Conservation (phyloP, 2,113 vertebrate species). For the Tor tambroides region DNA sequence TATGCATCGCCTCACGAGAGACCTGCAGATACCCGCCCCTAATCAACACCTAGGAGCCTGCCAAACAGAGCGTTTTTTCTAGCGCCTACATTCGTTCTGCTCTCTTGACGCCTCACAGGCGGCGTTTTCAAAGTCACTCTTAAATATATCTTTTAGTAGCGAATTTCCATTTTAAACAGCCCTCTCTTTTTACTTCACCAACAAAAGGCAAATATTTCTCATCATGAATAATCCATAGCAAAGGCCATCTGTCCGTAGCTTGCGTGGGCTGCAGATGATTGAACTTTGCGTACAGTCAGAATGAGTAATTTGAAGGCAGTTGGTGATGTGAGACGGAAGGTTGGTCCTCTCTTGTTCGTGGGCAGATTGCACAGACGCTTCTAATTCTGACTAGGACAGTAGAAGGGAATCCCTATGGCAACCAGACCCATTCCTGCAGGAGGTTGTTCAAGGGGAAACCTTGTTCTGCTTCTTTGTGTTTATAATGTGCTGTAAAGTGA, state of each 20-base stretch:
- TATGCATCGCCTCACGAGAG: constrained; percentile 7
- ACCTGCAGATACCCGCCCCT: neutral
- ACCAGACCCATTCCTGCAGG: constrained; percentile 23
- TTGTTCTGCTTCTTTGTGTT: constrained; percentile 15
- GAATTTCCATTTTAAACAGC: constrained; percentile 29
- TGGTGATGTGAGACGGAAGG: constrained; percentile 32
- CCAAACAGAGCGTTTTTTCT: neutral
- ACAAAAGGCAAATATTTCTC: constrained; percentile 33
- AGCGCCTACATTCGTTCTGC: constrained; percentile 1
- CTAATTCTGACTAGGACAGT: constrained; percentile 36
- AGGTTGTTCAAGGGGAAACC: constrained; percentile 21
- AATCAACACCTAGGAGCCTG: constrained; percentile 28
- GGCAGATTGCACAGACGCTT: constrained; percentile 26
- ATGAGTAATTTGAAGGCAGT: constrained; percentile 34
- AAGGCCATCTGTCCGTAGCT: constrained; percentile 17
- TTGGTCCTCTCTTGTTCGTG: constrained; percentile 46
- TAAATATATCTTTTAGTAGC: constrained; percentile 29
- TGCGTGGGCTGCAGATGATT: constrained; percentile 34
- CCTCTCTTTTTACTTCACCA: constrained; percentile 20
- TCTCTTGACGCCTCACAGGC: neutral
- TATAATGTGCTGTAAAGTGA: constrained; percentile 6
- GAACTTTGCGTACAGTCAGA: constrained; percentile 6
- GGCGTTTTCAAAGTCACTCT: constrained; percentile 22
- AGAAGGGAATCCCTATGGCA: constrained; percentile 49
- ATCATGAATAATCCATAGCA: constrained; percentile 38